Evolutionary conservation across 2,113 vertebrate species (phyloP).

Genomic region (Corythornis vintsioides): DNA sequence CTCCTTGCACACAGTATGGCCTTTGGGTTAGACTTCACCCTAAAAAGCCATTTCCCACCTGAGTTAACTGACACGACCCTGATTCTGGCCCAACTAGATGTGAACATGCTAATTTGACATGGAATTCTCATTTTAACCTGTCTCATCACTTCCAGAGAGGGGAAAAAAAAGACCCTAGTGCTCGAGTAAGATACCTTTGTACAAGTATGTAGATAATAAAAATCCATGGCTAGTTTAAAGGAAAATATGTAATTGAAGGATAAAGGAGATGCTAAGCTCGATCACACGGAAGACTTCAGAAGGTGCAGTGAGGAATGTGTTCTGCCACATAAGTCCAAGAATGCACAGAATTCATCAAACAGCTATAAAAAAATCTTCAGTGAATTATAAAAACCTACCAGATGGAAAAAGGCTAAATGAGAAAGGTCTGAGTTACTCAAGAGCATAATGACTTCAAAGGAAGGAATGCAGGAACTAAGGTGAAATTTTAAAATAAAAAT

Average conservation of each 20-base stretch:
- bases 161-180: background rate
- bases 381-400: conserved; percentile 40
- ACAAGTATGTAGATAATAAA: background rate
- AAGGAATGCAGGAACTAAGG: background rate
- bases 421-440: conserved; percentile 8
- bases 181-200: background rate
- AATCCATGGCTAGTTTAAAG: background rate
- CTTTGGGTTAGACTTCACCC: too few relatives aligned
- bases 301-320: background rate
- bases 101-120: background rate
- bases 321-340: background rate
- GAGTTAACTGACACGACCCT: background rate
- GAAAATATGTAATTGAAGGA: background rate
- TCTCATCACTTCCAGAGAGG: background rate
- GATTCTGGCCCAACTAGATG: background rate
- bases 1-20: too few relatives aligned
- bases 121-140: background rate
- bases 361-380: conserved; percentile 29
- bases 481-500: conserved; percentile 31
- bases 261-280: background rate
- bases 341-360: conserved; percentile 33
- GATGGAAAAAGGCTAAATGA: conserved; percentile 31
- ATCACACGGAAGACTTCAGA: conserved; percentile 11
- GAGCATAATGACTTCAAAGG: conserved; percentile 14
- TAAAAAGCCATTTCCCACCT: too few relatives aligned